Evolutionary conservation across 2,888 invertebrate genomes (phyloP).

Genomic region (Schizaphis graminum): DNA sequence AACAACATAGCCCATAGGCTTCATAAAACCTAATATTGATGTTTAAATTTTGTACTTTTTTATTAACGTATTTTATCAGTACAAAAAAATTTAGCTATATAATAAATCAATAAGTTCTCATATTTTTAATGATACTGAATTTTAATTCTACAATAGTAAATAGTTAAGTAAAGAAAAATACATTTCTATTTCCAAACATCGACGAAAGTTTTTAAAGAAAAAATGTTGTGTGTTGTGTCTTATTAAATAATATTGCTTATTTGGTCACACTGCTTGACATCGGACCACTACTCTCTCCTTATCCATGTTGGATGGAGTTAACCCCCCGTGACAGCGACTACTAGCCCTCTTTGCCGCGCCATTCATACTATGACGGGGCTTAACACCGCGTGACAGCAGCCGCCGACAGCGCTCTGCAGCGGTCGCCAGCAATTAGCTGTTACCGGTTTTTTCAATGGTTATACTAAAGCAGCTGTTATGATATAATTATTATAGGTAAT

Average conservation of each 20-base stretch:
- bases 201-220: not conserved
- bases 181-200: too few species aligned
- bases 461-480: too few species aligned
- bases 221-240: not conserved
- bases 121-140: too few species aligned
- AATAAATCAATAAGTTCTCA: too few species aligned
- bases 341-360: not conserved
- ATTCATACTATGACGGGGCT: not conserved
- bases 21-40: too few species aligned
- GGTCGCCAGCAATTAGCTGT: not conserved
- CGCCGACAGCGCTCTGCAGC: slow-evolving; percentile 29
- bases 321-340: not conserved
- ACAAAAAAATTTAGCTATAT: too few species aligned
- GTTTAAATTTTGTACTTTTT: too few species aligned
- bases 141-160: too few species aligned
- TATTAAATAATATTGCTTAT: not conserved
- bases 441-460: not conserved
- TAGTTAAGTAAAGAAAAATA: too few species aligned
- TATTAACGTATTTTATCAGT: too few species aligned
- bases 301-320: not conserved
- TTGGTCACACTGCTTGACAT: slow-evolving; percentile 7
- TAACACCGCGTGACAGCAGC: slow-evolving; percentile 19
- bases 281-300: not conserved
- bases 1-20: too few species aligned
- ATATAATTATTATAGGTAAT: too few species aligned